A percentile compares a stretch with the other conserved stretches of the same genome.
Conservation (phyloP, 2,888 invertebrate species). For the Drosophila ezoana region DNA sequence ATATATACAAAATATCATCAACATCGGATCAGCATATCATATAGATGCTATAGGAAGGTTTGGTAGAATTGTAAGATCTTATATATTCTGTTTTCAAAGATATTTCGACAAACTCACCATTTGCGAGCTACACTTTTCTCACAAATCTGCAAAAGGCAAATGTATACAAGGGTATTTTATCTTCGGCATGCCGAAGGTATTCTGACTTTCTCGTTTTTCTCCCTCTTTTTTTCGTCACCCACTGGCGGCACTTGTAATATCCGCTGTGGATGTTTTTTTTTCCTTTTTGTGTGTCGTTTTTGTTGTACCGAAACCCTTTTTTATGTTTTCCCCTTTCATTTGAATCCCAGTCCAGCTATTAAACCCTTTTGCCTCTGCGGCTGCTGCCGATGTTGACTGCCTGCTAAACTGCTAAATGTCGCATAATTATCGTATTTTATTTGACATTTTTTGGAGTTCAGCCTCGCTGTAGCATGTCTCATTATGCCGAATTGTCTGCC, state of each 20-base stretch:
- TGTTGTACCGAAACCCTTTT: constrained; percentile 38
- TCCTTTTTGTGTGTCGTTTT: constrained; percentile 35
- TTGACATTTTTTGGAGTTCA: constrained; percentile 41
- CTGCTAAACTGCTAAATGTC: constrained; percentile 80
- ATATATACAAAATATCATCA: no score
- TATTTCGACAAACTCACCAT: no score
- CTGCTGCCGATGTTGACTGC: constrained; percentile 54
- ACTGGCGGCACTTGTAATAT: constrained; percentile 77
- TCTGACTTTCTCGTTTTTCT: neutral
- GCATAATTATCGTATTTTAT: constrained; percentile 80
- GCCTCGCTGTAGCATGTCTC: constrained; percentile 50
- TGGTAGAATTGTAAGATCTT: no score
- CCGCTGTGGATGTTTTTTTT: constrained; percentile 52
- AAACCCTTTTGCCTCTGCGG: constrained; percentile 53
- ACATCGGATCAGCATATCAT: no score
- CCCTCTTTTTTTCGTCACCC: constrained; percentile 48
- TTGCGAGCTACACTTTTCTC: no score
- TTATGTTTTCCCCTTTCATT: constrained; percentile 50
- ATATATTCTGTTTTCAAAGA: no score
- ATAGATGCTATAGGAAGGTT: no score
- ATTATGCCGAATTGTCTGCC: constrained; percentile 69
- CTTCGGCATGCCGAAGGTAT: no score
- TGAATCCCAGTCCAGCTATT: constrained; percentile 49
- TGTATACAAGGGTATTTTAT: no score
- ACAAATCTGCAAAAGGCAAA: no score